Conservation (phyloP, 2,113 vertebrate genomes). For the Delphinapterus leucas region DNA sequence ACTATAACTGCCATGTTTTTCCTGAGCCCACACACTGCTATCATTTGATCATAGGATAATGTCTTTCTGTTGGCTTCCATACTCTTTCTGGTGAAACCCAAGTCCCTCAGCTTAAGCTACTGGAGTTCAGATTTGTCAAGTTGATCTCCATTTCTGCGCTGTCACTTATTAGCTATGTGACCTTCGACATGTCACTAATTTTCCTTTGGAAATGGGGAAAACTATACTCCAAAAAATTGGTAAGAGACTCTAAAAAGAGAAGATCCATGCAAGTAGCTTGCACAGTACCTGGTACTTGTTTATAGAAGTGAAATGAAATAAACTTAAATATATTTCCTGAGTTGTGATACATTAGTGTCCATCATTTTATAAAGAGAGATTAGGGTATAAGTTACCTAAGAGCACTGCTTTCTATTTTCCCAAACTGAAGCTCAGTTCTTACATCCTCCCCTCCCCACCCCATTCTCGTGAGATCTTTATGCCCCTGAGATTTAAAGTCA, state of each 20-base stretch:
- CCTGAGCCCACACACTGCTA: not conserved
- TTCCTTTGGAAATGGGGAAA: not conserved
- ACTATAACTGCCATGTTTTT: not conserved
- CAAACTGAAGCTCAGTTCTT: not conserved
- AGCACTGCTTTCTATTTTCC: not conserved
- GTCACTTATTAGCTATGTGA: not conserved
- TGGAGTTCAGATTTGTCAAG: not conserved
- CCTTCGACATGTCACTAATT: not conserved
- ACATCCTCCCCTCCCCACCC: not conserved
- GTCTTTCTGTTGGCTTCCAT: not conserved
- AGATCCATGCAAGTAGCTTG: not conserved
- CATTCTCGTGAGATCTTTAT: not conserved
- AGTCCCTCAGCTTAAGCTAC: not conserved
- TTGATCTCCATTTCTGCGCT: not conserved
- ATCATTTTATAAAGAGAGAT: not conserved
- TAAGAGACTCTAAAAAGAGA: not conserved
- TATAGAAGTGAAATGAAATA: not conserved
- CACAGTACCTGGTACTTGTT: not conserved
- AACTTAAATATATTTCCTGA: not conserved
- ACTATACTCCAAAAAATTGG: not conserved
- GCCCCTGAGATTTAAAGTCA: constrained; percentile 4
- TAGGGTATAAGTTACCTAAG: not conserved
- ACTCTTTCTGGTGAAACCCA: not conserved
- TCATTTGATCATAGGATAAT: not conserved
- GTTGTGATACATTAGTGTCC: not conserved